Evolutionary conservation across 2,888 invertebrate genomes (phyloP).

Genomic region (Meta bourneti): DNA sequence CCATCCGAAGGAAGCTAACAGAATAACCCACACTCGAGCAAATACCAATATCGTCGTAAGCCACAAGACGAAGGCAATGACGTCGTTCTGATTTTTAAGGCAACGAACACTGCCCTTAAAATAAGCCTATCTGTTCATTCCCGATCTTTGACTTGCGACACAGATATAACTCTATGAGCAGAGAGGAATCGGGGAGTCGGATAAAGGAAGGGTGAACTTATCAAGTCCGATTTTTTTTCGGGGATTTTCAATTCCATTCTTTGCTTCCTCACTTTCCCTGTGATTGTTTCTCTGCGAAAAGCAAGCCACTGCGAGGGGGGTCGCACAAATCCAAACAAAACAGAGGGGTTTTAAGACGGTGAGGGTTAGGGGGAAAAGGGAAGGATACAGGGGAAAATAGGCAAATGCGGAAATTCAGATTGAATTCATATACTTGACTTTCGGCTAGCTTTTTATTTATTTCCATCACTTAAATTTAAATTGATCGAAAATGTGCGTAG

Average conservation of each 20-base stretch:
- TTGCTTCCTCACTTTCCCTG: conserved; percentile 32
- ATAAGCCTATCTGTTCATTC: neutral
- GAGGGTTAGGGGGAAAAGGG: conserved; percentile 31
- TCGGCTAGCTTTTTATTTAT: conserved; percentile 41
- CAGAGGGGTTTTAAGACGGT: conserved; percentile 37
- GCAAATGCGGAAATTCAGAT: conserved; percentile 70
- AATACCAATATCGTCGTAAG: neutral
- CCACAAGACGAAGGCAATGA: neutral
- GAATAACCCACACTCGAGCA: neutral
- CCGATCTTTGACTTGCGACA: neutral
- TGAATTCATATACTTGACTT: conserved; percentile 56
- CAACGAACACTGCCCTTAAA: conserved; percentile 11
- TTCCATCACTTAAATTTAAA: conserved; percentile 66
- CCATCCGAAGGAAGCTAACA: neutral
- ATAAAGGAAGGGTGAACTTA: conserved; percentile 45
- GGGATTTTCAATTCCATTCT: conserved; percentile 60
- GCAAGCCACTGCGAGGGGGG: conserved; percentile 14
- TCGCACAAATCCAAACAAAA: conserved; percentile 59
- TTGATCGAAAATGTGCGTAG: conserved; percentile 61
- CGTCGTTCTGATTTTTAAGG: conserved; percentile 20
- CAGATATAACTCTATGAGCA: conserved; percentile 33
- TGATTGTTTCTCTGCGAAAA: conserved; percentile 60
- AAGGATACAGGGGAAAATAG: conserved; percentile 12
- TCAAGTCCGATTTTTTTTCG: conserved; percentile 42
- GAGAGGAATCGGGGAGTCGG: neutral